Conservation (phyloP, 2,888 invertebrate species). For the Acleris literana region DNA sequence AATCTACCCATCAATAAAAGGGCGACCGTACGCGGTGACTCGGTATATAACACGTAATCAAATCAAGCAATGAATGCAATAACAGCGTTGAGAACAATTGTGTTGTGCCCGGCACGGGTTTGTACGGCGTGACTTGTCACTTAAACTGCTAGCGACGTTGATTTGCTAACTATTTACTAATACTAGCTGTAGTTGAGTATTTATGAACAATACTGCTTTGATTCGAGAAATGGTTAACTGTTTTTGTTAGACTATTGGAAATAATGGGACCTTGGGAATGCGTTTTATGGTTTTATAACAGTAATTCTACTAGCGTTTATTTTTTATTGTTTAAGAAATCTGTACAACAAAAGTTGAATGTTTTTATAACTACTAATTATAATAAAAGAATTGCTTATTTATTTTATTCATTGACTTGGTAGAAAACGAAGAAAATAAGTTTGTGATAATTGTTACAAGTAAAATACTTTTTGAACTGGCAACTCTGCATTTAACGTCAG, state of each 20-base stretch:
- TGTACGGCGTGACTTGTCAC: constrained; percentile 28
- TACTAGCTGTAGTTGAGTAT: not conserved
- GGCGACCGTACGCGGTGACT: not conserved
- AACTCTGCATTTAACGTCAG: not conserved
- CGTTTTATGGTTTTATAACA: too few species aligned
- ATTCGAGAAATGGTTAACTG: not conserved
- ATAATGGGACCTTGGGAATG: too few species aligned
- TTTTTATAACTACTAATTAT: too few species aligned
- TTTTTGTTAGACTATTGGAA: too few species aligned
- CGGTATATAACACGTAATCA: constrained; percentile 24
- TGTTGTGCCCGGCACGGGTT: constrained; percentile 37
- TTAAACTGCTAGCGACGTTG: constrained; percentile 20
- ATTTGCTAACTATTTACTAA: constrained; percentile 3
- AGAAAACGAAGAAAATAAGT: too few species aligned
- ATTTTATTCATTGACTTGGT: too few species aligned
- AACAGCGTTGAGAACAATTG: constrained; percentile 39
- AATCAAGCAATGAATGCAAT: constrained; percentile 8
- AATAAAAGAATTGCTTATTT: too few species aligned
- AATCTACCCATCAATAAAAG: too few species aligned
- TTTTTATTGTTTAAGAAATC: too few species aligned
- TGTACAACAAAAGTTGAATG: too few species aligned
- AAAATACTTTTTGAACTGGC: not conserved
- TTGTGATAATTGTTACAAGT: not conserved
- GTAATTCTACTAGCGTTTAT: too few species aligned
- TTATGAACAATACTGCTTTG: constrained; percentile 2